A percentile compares a stretch with the other conserved stretches of the same genome.
Conservation (phyloP, 2,888 invertebrate genomes). For the Cosmia trapezina region DNA sequence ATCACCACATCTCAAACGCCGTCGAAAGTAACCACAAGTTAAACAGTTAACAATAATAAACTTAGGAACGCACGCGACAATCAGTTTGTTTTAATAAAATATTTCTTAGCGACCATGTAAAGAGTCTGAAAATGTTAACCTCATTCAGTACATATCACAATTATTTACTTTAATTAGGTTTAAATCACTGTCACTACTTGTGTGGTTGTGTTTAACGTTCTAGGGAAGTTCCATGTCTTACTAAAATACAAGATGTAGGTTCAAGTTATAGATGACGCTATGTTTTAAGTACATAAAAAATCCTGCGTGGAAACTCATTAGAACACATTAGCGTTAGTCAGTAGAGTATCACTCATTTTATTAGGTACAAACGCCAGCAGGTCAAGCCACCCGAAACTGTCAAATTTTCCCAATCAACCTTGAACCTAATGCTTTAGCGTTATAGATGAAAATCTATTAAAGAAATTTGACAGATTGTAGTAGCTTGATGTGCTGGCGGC, state of each 20-base stretch:
- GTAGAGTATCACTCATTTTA: constrained; percentile 6
- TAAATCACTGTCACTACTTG: constrained; percentile 53
- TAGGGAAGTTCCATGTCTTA: constrained; percentile 1
- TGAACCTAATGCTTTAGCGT: too few relatives aligned
- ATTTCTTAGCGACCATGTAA: constrained; percentile 82
- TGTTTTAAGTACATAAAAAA: background rate
- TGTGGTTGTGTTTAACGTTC: constrained; percentile 36
- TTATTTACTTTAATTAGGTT: constrained; percentile 76
- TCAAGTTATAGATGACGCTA: background rate
- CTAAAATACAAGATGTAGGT: background rate
- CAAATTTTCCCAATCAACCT: too few relatives aligned
- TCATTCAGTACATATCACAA: constrained; percentile 84
- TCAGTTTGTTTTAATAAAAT: constrained; percentile 81
- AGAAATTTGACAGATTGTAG: too few relatives aligned
- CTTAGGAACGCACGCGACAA: constrained; percentile 70
- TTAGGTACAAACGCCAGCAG: constrained; percentile 15
- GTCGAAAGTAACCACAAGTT: constrained; percentile 45
- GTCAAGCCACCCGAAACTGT: too few relatives aligned
- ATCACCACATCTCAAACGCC: constrained; percentile 51
- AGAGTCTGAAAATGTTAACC: constrained; percentile 84
- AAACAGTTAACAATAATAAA: constrained; percentile 88
- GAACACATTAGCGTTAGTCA: constrained; percentile 26
- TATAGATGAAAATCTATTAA: too few relatives aligned
- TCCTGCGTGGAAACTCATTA: background rate
- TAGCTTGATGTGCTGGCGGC: too few relatives aligned